Evolutionary conservation across 2,113 vertebrate genomes (phyloP).

Genomic region (Microcebus jonahi): DNA sequence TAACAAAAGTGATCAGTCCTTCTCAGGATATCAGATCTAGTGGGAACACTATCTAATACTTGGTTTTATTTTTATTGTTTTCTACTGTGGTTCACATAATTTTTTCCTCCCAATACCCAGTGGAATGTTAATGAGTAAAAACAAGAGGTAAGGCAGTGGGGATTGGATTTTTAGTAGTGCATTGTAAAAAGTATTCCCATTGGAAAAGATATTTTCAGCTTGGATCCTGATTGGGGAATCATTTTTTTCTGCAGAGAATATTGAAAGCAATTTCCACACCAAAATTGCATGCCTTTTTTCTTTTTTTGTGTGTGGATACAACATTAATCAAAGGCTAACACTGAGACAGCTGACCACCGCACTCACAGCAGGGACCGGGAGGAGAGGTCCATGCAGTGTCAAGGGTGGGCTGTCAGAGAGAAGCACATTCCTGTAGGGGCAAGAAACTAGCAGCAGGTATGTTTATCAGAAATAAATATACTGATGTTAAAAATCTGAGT

Average conservation of each 20-base stretch:
- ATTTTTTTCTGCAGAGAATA: neutral
- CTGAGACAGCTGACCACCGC: neutral
- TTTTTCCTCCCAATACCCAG: neutral
- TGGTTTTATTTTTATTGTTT: conserved; percentile 26
- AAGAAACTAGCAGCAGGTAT: neutral
- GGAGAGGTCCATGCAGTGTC: rapidly evolving
- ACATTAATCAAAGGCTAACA: neutral
- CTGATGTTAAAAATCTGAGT: neutral
- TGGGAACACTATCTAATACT: neutral
- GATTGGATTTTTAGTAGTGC: neutral
- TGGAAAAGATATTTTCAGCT: neutral
- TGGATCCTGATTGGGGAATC: neutral
- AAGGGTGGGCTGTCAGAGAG: neutral
- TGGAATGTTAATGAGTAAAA: conserved; percentile 18
- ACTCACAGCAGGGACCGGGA: neutral
- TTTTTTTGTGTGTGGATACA: neutral
- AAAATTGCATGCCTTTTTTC: neutral
- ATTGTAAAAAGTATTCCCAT: neutral
- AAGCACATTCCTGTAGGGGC: neutral
- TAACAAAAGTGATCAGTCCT: neutral
- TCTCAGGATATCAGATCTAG: neutral
- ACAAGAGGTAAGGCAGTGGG: neutral
- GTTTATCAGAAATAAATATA: neutral
- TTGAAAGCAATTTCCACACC: neutral
- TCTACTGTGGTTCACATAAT: neutral